Conservation (phyloP, 2,888 invertebrate species). For the Choristoneura rosaceana region DNA sequence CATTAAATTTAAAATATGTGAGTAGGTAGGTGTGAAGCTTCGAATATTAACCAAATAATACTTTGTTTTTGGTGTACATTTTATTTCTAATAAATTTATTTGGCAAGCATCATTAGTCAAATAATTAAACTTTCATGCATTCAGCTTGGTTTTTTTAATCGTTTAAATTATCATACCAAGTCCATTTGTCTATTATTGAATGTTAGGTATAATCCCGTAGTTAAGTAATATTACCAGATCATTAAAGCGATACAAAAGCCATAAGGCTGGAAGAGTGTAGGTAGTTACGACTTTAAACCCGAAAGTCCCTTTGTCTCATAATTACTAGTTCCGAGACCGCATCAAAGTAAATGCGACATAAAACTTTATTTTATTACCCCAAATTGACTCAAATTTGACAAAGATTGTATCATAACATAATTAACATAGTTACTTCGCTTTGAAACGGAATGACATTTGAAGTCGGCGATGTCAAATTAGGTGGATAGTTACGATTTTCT, state of each 20-base stretch:
- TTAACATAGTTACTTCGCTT: slow-evolving; percentile 59
- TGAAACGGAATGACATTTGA: slow-evolving; percentile 60
- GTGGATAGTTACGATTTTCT: slow-evolving; percentile 26
- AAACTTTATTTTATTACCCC: slow-evolving; percentile 83
- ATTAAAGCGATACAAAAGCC: slow-evolving; percentile 47
- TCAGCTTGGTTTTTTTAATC: no score
- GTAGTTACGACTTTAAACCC: slow-evolving; percentile 52
- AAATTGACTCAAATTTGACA: slow-evolving; percentile 83
- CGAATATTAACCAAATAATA: no score
- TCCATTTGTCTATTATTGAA: no score
- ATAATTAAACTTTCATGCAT: no score
- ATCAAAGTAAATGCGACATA: slow-evolving; percentile 83
- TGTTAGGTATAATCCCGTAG: no score
- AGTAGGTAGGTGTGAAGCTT: no score
- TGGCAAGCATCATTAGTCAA: no score
- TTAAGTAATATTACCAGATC: slow-evolving; percentile 45
- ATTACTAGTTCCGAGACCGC: slow-evolving; percentile 73
- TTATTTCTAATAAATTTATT: no score
- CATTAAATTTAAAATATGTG: no score
- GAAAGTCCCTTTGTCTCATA: slow-evolving; percentile 61
- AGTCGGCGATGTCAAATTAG: slow-evolving; percentile 40
- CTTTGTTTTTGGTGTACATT: no score
- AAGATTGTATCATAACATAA: slow-evolving; percentile 78
- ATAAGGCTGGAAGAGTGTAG: slow-evolving; percentile 47
- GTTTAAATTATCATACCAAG: no score